Evolutionary conservation across 2,888 invertebrate species (phyloP).

Genomic region (Cepaea hortensis): DNA sequence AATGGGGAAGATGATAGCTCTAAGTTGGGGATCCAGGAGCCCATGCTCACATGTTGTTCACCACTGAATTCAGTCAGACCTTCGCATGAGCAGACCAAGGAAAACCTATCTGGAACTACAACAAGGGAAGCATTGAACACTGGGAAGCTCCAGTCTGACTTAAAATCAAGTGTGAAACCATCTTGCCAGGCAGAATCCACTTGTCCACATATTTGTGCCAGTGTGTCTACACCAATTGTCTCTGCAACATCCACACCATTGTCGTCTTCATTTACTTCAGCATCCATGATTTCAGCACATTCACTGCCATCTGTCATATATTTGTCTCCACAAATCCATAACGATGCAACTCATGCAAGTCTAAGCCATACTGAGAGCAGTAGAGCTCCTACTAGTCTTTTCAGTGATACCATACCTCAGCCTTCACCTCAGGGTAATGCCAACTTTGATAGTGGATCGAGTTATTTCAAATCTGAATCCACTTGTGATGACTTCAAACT

Average conservation of each 20-base stretch:
- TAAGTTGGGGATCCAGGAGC: background rate
- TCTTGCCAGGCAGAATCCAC: background rate
- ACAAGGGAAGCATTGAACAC: background rate
- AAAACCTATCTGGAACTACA: background rate
- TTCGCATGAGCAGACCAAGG: background rate
- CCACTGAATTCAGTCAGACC: background rate
- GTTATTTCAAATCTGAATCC: background rate
- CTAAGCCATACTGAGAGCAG: conserved; percentile 11
- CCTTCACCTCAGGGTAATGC: conserved; percentile 26
- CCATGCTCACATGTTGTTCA: background rate
- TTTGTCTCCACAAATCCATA: background rate
- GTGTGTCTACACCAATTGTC: background rate
- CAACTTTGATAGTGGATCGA: background rate
- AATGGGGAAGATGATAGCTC: background rate
- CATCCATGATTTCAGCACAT: background rate
- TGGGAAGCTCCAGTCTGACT: background rate
- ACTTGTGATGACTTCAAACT: background rate
- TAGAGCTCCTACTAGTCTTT: conserved; percentile 29
- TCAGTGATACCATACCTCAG: background rate
- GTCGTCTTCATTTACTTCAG: background rate
- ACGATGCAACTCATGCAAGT: conserved; percentile 3
- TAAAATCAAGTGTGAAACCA: background rate
- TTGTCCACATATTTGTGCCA: background rate
- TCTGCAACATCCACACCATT: background rate
- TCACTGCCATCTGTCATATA: background rate